A percentile compares a stretch with the other conserved stretches of the same genome.
Evolutionary conservation across 2,888 invertebrate species (phyloP).

Genomic region (Synergus japonicus): DNA sequence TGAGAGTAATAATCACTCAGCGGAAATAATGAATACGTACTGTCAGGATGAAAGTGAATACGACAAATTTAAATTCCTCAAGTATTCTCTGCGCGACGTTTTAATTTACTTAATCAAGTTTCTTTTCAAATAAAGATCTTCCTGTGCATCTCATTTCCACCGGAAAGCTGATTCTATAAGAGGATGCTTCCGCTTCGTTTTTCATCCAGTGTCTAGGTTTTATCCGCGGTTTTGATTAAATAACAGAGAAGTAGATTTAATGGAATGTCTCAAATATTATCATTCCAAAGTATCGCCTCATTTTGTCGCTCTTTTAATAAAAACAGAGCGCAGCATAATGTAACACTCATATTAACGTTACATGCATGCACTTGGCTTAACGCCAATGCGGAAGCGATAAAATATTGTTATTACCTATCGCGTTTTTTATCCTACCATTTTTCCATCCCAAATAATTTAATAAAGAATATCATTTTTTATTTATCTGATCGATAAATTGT

Average conservation of each 20-base stretch:
- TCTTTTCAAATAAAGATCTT: conserved; percentile 21
- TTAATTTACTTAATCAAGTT: conserved; percentile 24
- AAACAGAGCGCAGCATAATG: conserved; percentile 17
- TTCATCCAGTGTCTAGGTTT: conserved; percentile 5
- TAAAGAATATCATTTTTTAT: no score
- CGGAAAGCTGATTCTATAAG: neutral
- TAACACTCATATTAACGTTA: conserved; percentile 23
- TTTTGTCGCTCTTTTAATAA: conserved; percentile 4
- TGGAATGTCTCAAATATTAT: conserved; percentile 28
- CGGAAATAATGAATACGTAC: conserved; percentile 6
- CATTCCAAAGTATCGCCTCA: conserved; percentile 20
- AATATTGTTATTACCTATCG: neutral
- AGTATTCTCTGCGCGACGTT: conserved; percentile 6
- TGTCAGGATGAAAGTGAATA: neutral
- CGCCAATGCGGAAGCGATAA: conserved; percentile 2
- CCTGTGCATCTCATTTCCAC: conserved; percentile 17
- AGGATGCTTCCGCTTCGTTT: neutral
- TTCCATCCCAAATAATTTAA: no score
- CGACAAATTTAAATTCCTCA: neutral
- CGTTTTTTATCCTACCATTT: neutral
- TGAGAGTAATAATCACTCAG: neutral
- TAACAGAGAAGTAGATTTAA: neutral
- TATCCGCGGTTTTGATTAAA: neutral
- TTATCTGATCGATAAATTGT: no score
- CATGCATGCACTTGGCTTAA: neutral